Evolutionary conservation across 2,888 invertebrate species (phyloP), one percentile per base, ranked within the genome.

Genomic region (Chrysotoxum bicinctum): DNA sequence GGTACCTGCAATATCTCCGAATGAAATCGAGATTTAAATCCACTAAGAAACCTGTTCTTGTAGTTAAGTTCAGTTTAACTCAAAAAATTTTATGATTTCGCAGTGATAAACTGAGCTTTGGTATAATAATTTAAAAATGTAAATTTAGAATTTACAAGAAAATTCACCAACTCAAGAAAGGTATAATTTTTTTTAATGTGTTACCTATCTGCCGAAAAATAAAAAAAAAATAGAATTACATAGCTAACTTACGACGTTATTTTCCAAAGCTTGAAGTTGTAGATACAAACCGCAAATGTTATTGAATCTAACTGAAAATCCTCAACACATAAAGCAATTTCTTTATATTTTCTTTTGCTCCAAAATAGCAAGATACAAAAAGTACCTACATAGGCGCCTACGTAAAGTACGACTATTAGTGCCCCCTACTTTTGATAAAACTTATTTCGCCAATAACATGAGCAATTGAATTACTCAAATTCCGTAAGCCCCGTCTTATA

Each of bases 391-490:
- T n/a, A n/a, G n/a, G n/a, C n/a, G n/a, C n/a, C n/a, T n/a, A n/a
- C n/a, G n/a, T n/a, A n/a, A n/a, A n/a, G n/a, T n/a, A n/a, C n/a
- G n/a, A n/a, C n/a, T n/a, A n/a, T n/a, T n/a, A n/a, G n/a, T n/a
- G n/a, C n/a, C n/a, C n/a, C n/a, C n/a, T n/a, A n/a, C 37, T 56
- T 19, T 56, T 56, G 10, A 56, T 56, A 37, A 58, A 58, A 58
- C 14, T 37, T 58, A 23, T 21, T 37, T 58, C 21, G 14, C 21
- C 58, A 58, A 32, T 56, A 58, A 35, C 35, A 56, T 56, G 56
- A 58, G 58, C 58, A 37, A 35, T 58, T 58, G 58, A 58, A 58
- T 58, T 8, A 21, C 14, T 21, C 7, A 37, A 58, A 50, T 21
- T 58, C 30, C 12, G 1, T 16, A 58, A 35, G 35, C 58, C 30